These are phyloP conservation scores for Smithornis capensis DNA, from an alignment of 2,113 vertebrate species.

Conservation along the genomic window DNA sequence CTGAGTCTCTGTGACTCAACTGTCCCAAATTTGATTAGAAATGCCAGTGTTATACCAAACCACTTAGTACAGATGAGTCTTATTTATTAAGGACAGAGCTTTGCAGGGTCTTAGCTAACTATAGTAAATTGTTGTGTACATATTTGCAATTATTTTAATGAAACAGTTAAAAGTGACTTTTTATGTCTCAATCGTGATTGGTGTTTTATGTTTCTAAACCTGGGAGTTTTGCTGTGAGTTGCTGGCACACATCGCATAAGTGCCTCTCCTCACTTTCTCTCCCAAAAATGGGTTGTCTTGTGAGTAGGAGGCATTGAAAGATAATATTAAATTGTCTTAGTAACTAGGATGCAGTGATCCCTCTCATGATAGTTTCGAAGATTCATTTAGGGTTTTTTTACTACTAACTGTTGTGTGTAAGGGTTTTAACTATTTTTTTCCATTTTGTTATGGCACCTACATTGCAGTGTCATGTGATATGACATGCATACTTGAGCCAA, in stretches of 20 bases:
- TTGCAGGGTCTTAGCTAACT: conserved; percentile 28
- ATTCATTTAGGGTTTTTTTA: neutral
- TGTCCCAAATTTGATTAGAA: conserved; percentile 81
- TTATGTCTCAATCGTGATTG: conserved; percentile 32
- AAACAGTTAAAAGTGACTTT: conserved; percentile 55
- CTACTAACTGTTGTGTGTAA: neutral
- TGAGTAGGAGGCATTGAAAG: neutral
- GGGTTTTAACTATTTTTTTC: neutral
- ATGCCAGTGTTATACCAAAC: conserved; percentile 61
- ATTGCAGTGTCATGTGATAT: neutral
- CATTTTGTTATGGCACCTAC: neutral
- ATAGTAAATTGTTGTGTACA: conserved; percentile 33
- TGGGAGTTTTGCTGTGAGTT: neutral
- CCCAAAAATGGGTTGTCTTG: neutral
- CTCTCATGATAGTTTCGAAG: neutral
- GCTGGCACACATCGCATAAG: neutral
- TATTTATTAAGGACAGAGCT: conserved; percentile 68
- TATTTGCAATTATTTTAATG: conserved; percentile 65
- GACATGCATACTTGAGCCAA: neutral
- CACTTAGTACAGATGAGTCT: conserved; percentile 72
- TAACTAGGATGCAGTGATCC: neutral
- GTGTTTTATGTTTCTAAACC: neutral
- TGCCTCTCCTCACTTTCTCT: neutral
- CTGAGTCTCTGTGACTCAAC: conserved; percentile 69
- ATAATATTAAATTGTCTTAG: neutral